Percentiles rank a stretch among this genome's conserved stretches.
Conservation (phyloP, 1,140 invertebrate genomes). For the Rhagoletis zephyria region DNA sequence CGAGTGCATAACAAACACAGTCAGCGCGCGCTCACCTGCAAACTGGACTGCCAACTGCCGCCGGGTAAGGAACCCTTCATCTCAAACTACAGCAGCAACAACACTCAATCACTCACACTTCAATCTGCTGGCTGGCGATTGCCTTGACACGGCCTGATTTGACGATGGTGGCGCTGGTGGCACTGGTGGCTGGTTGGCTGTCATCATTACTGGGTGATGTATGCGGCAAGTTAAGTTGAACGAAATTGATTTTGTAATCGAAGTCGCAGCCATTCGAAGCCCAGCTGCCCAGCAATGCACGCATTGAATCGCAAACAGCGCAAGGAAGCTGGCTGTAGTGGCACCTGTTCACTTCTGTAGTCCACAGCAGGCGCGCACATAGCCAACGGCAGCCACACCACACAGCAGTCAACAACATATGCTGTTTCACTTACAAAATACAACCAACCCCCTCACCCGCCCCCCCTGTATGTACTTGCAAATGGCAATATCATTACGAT, state of each 20-base stretch:
- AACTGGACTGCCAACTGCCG: neutral
- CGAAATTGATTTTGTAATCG: constrained; percentile 51
- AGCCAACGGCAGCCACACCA: neutral
- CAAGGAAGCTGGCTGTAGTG: no score
- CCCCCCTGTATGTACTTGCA: neutral
- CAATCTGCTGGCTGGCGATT: neutral
- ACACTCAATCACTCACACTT: neutral
- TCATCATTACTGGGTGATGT: constrained; percentile 20
- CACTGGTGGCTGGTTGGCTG: neutral
- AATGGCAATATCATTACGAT: neutral
- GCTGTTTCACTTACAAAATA: neutral
- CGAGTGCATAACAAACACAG: neutral
- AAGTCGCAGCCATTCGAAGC: no score
- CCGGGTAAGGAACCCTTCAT: neutral
- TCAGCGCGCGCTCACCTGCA: neutral
- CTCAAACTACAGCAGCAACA: constrained; percentile 16
- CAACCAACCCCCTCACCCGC: neutral
- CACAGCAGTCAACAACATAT: neutral
- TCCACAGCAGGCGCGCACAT: neutral
- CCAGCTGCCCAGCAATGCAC: no score
- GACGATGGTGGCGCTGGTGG: no score
- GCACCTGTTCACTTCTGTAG: neutral
- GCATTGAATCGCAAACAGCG: no score
- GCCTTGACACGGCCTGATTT: neutral
- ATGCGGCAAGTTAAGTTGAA: constrained; percentile 21